phyloP scores from a whole-genome alignment of 2,797 vertebrate species.

The Enteromius thamalakanensis region DNA sequence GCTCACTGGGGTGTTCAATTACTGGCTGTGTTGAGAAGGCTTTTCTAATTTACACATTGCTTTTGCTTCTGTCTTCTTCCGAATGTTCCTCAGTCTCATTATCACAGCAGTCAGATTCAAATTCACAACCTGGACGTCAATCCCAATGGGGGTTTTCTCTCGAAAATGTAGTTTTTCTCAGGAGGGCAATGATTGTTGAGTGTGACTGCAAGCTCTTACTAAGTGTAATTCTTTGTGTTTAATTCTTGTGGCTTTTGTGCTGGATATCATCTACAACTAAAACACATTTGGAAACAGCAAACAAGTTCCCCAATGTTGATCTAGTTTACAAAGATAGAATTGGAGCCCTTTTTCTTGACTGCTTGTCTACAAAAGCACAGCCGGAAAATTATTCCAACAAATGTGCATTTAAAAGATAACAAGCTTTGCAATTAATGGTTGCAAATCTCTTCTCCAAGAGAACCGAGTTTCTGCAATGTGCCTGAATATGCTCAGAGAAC shows the following conservation, averaged over 20 bases:
- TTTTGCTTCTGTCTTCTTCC: constrained; percentile 4
- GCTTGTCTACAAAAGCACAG: neutral
- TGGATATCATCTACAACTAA: neutral
- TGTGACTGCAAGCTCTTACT: neutral
- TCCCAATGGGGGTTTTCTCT: neutral
- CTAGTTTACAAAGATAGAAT: neutral
- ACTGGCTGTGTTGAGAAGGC: neutral
- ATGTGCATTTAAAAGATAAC: neutral
- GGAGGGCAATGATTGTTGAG: neutral
- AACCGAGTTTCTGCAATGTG: neutral
- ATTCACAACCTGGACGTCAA: constrained; percentile 3
- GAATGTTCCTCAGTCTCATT: neutral
- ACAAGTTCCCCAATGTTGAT: neutral
- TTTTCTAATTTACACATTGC: constrained; percentile 33
- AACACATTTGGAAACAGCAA: neutral
- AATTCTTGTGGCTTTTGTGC: neutral
- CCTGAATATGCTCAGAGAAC: neutral
- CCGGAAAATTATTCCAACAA: neutral
- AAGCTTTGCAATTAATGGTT: neutral
- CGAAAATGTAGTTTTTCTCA: neutral
- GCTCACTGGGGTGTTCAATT: neutral
- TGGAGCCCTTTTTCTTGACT: neutral
- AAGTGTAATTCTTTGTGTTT: neutral
- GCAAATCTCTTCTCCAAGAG: neutral
- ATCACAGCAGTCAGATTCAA: constrained; percentile 10